These are phyloP conservation scores for Sesamia inferens DNA, from an alignment of 2,888 invertebrate species.

Conservation along the genomic window DNA sequence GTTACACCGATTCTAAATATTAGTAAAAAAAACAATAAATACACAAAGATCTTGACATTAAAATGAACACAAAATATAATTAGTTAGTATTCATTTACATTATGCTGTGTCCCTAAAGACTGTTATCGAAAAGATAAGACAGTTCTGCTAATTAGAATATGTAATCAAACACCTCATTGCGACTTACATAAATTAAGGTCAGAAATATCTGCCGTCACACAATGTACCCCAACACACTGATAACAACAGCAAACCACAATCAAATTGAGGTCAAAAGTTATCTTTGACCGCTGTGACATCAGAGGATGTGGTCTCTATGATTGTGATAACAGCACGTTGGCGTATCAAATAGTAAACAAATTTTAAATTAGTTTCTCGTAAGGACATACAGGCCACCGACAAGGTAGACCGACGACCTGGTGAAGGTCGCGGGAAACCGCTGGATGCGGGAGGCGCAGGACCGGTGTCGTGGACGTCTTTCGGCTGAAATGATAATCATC, in stretches of 20 bases:
- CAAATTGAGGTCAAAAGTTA: slow-evolving; percentile 36
- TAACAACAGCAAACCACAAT: slow-evolving; percentile 31
- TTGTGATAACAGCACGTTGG: slow-evolving; percentile 15
- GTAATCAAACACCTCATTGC: slow-evolving; percentile 48
- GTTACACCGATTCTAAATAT: not conserved
- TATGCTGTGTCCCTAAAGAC: not conserved
- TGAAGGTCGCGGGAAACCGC: too few relatives aligned
- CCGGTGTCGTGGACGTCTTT: too few relatives aligned
- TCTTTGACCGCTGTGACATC: slow-evolving; percentile 30
- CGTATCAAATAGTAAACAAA: not conserved
- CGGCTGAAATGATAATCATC: too few relatives aligned
- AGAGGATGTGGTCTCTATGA: slow-evolving; percentile 47
- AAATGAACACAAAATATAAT: slow-evolving; percentile 2
- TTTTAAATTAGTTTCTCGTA: not conserved
- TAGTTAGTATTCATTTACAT: not conserved
- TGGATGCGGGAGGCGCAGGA: too few relatives aligned
- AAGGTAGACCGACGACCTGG: too few relatives aligned
- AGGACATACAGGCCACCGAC: too few relatives aligned
- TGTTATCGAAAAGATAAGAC: slow-evolving; percentile 21
- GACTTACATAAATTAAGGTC: slow-evolving; percentile 13
- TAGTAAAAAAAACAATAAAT: not conserved
- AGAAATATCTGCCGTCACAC: slow-evolving; percentile 5
- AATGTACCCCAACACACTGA: slow-evolving; percentile 20
- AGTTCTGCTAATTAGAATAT: slow-evolving; percentile 50
- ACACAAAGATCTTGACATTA: slow-evolving; percentile 5